A percentile compares a stretch with the other conserved stretches of the same genome.
These are phyloP conservation scores for Burhinus bistriatus DNA, from an alignment of 2,113 vertebrate species.

Conservation along the genomic window DNA sequence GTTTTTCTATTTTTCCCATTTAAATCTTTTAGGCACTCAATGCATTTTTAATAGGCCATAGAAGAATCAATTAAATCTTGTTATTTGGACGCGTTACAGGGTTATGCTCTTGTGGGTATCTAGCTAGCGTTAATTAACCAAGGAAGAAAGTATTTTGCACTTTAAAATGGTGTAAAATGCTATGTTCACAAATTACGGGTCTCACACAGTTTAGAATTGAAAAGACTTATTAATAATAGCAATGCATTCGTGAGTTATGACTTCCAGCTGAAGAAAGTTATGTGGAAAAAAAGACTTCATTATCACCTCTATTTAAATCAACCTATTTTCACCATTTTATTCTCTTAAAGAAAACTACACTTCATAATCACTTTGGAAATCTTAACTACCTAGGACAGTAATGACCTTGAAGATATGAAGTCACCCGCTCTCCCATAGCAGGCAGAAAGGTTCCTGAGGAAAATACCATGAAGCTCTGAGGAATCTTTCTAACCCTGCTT, in stretches of 20 bases:
- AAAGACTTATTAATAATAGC: background rate
- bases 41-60: conserved; percentile 57
- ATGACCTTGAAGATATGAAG: background rate
- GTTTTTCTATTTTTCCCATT: conserved; percentile 25
- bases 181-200: background rate
- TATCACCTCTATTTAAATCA: conserved; percentile 18
- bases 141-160: background rate
- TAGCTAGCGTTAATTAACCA: conserved; percentile 46
- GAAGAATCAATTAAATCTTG: conserved; percentile 62
- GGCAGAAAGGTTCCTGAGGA: background rate
- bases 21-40: conserved; percentile 50
- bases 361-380: background rate
- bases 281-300: background rate
- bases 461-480: background rate
- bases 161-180: conserved; percentile 32
- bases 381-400: background rate
- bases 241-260: background rate
- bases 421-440: background rate
- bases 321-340: background rate
- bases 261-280: background rate
- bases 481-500: background rate
- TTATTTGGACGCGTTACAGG: conserved; percentile 46
- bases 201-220: background rate
- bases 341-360: background rate
- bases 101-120: conserved; percentile 36